Evolutionary conservation across 37 sponge, comb jelly and placozoan genomes (phyloP).

Genomic region (Eunapius fragilis): DNA sequence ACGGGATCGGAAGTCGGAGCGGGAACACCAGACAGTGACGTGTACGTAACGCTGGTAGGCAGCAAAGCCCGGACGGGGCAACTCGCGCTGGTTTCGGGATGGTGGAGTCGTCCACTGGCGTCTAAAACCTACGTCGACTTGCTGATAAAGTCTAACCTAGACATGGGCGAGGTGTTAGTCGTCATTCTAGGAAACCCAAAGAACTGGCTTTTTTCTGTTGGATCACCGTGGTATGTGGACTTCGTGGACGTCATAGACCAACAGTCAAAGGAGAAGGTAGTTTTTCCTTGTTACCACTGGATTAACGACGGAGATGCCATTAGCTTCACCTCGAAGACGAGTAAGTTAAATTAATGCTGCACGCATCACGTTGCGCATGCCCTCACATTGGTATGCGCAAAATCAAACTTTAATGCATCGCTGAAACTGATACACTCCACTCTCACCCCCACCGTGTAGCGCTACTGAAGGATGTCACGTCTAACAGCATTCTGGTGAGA

Average conservation of each 20-base stretch:
- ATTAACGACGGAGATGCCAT: conserved; percentile 9
- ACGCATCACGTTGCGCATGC: background rate
- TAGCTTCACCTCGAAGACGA: conserved; percentile 11
- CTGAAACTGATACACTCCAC: no score
- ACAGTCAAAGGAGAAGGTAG: background rate
- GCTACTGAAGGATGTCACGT: conserved; percentile 11
- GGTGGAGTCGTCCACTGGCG: background rate
- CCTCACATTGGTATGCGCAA: no score
- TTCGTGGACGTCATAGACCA: conserved; percentile 1
- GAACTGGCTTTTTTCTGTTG: background rate
- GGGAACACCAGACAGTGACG: background rate
- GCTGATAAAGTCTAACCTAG: conserved; percentile 14
- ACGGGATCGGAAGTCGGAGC: conserved; percentile 27
- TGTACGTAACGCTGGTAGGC: conserved; percentile 19
- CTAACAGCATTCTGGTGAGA: conserved; percentile 5
- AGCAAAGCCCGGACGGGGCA: conserved; percentile 16
- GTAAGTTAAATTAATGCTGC: no score
- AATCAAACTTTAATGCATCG: no score
- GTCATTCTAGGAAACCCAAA: conserved; percentile 20
- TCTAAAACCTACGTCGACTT: conserved; percentile 16
- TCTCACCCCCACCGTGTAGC: background rate
- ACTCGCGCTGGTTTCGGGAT: background rate
- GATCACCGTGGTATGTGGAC: conserved; percentile 37
- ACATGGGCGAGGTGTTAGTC: conserved; percentile 39
- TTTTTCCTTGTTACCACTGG: conserved; percentile 58